Evolutionary conservation across 2,888 invertebrate species (phyloP).

Genomic region (Agriopis marginaria): DNA sequence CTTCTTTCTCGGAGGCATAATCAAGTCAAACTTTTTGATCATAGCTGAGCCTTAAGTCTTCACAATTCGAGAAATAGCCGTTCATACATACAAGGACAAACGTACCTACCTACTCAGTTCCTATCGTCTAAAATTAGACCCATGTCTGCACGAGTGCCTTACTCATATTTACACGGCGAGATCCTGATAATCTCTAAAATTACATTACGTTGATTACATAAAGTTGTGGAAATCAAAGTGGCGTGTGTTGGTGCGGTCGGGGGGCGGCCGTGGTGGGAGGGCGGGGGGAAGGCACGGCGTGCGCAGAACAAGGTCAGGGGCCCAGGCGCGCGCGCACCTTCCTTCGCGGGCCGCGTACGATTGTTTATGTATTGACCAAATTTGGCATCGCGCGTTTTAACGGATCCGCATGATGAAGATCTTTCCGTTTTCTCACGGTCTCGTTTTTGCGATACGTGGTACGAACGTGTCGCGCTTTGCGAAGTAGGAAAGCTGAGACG

Average conservation of each 20-base stretch:
- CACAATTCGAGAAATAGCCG: slow-evolving; percentile 11
- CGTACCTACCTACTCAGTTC: not conserved
- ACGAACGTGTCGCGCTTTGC: slow-evolving; percentile 17
- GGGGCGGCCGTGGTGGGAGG: slow-evolving; percentile 46
- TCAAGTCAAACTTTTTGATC: slow-evolving; percentile 8
- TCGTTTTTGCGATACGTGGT: slow-evolving; percentile 27
- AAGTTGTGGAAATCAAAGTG: slow-evolving; percentile 71
- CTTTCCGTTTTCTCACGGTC: slow-evolving; percentile 47
- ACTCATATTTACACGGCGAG: slow-evolving; percentile 32
- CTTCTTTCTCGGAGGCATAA: slow-evolving; percentile 2
- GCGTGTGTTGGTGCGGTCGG: slow-evolving; percentile 55
- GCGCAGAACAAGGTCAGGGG: slow-evolving; percentile 77
- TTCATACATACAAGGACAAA: slow-evolving; percentile 8
- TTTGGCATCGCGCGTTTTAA: slow-evolving; percentile 45
- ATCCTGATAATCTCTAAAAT: slow-evolving; percentile 45
- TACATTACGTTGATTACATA: slow-evolving; percentile 65
- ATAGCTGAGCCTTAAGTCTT: slow-evolving; percentile 9
- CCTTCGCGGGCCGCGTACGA: slow-evolving; percentile 50
- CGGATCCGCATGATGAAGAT: slow-evolving; percentile 39
- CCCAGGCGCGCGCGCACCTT: slow-evolving; percentile 66
- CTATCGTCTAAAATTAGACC: slow-evolving; percentile 20
- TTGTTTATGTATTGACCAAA: slow-evolving; percentile 60
- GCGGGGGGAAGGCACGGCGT: slow-evolving; percentile 57
- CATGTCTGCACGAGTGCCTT: slow-evolving; percentile 11
- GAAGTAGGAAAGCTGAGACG: slow-evolving; percentile 8